These are phyloP conservation scores for Rotaria sp. DNA, from an alignment of 2,888 invertebrate genomes.

Conservation along the genomic window DNA sequence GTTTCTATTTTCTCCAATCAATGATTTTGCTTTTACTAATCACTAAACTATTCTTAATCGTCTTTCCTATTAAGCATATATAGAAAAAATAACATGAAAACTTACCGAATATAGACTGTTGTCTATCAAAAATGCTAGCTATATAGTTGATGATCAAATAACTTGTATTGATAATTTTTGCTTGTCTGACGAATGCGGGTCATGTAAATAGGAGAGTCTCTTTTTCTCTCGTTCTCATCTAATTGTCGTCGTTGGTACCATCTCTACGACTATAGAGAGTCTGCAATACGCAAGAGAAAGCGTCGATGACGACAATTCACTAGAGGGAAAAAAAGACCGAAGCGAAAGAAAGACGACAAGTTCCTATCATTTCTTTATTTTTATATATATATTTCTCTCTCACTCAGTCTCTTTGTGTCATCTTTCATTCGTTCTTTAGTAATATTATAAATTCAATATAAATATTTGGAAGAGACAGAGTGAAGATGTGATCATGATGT, in stretches of 20 bases:
- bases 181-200: not conserved
- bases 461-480: not conserved
- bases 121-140: not conserved
- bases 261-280: not conserved
- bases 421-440: not conserved
- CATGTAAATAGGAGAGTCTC: conserved; percentile 1
- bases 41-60: not conserved
- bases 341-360: not conserved
- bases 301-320: not conserved
- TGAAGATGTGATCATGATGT: not conserved
- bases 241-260: conserved; percentile 9
- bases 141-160: conserved; percentile 9
- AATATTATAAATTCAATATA: not conserved
- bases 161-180: conserved; percentile 13
- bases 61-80: not conserved
- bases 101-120: not conserved
- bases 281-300: not conserved
- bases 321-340: not conserved
- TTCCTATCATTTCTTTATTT: not conserved
- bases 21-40: not conserved
- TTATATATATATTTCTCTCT: not conserved
- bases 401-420: not conserved
- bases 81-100: not conserved
- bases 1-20: not conserved
- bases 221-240: not conserved